These are phyloP conservation scores for Aspidapion aeneum DNA, from an alignment of 2,888 invertebrate genomes.

Conservation along the genomic window DNA sequence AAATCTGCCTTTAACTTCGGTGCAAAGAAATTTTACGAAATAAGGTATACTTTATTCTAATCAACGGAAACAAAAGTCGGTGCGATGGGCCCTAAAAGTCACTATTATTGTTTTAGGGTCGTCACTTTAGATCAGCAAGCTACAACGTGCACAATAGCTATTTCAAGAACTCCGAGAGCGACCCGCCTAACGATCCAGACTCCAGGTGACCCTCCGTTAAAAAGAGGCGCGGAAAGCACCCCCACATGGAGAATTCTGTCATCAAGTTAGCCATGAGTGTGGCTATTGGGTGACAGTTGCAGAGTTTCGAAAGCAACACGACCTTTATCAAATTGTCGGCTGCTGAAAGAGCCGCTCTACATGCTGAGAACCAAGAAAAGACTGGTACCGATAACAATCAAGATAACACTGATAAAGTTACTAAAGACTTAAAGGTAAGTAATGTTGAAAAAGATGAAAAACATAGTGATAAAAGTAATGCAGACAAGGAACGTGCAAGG, in stretches of 20 bases:
- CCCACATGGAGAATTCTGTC: slow-evolving; percentile 41
- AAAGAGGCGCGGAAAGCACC: slow-evolving; percentile 24
- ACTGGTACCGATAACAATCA: slow-evolving; percentile 4
- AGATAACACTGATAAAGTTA: too few relatives aligned
- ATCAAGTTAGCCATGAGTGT: slow-evolving; percentile 45
- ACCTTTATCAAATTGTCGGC: neutral
- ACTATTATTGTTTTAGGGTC: too few relatives aligned
- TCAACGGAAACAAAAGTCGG: too few relatives aligned
- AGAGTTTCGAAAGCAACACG: slow-evolving; percentile 20
- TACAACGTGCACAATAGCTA: slow-evolving; percentile 55
- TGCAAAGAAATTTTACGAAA: too few relatives aligned
- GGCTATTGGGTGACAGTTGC: slow-evolving; percentile 43
- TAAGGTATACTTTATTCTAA: too few relatives aligned
- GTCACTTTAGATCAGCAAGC: slow-evolving; percentile 54
- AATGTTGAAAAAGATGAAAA: too few relatives aligned
- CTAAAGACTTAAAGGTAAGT: too few relatives aligned
- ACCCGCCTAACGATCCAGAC: slow-evolving; percentile 51
- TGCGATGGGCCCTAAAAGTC: too few relatives aligned
- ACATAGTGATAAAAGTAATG: too few relatives aligned
- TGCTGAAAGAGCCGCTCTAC: neutral
- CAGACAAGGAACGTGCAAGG: too few relatives aligned
- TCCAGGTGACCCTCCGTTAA: slow-evolving; percentile 52
- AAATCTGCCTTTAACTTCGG: too few relatives aligned
- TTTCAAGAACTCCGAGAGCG: slow-evolving; percentile 56
- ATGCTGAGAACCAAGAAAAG: slow-evolving; percentile 5